phyloP scores from a whole-genome alignment of 2,113 vertebrate genomes.

The Anoplopoma fimbria region DNA sequence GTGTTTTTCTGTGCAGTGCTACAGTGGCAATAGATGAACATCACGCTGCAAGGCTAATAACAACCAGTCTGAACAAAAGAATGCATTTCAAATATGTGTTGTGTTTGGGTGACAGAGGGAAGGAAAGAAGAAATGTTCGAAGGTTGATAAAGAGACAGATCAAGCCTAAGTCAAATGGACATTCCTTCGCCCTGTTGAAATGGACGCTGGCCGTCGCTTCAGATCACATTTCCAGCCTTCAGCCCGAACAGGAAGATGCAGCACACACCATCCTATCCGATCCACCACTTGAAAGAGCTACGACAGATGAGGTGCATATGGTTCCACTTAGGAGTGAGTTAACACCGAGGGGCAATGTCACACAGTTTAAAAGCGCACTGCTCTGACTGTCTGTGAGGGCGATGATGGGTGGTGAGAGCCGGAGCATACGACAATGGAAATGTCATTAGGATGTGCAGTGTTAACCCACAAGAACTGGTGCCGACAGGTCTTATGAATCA shows the following conservation, averaged over 20 bases:
- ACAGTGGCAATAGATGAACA: background rate
- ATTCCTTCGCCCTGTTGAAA: background rate
- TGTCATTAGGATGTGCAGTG: constrained; percentile 12
- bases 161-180: background rate
- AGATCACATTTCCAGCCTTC: background rate
- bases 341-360: background rate
- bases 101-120: background rate
- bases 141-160: constrained; percentile 26
- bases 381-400: background rate
- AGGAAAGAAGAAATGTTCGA: background rate
- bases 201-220: background rate
- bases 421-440: background rate
- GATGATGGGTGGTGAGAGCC: constrained; percentile 5
- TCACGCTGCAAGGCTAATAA: background rate
- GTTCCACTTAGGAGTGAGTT: constrained; percentile 13
- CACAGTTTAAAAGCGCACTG: background rate
- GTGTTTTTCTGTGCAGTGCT: background rate
- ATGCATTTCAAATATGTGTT: background rate
- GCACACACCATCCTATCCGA: constrained; percentile 1
- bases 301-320: constrained; percentile 20
- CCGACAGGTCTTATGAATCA: background rate
- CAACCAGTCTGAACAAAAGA: background rate
- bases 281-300: constrained; percentile 9
- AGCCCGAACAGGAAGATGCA: background rate
- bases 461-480: background rate